A percentile compares a stretch with the other conserved stretches of the same genome.
phyloP scores from a whole-genome alignment of 2,888 invertebrate genomes.

The Baccha elongata region DNA sequence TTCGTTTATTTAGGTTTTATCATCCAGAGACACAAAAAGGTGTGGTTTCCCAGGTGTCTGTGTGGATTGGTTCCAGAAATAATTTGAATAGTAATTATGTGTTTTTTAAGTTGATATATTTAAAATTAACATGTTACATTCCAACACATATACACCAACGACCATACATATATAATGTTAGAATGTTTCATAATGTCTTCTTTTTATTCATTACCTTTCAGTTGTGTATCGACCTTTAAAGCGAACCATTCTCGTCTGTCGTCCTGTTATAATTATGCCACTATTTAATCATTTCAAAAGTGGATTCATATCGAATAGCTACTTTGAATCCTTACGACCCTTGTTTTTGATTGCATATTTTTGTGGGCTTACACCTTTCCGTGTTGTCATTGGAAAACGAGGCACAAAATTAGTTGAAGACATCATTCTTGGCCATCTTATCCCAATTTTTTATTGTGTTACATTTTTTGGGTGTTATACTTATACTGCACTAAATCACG shows the following conservation, averaged over 20 bases:
- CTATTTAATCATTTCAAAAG: constrained; percentile 1
- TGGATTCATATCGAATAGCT: not conserved
- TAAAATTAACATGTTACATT: too few species aligned
- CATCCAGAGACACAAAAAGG: too few species aligned
- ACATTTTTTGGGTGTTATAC: constrained; percentile 26
- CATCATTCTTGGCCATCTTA: not conserved
- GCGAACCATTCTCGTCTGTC: not conserved
- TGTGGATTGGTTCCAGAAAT: too few species aligned
- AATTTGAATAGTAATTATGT: too few species aligned
- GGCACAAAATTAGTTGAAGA: not conserved
- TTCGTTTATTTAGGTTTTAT: too few species aligned
- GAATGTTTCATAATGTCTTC: not conserved
- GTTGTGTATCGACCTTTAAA: constrained; percentile 10
- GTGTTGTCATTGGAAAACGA: not conserved
- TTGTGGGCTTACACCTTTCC: constrained; percentile 3
- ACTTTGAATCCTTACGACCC: not conserved
- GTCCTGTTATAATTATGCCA: not conserved
- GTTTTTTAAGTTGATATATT: too few species aligned
- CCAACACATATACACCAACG: too few species aligned
- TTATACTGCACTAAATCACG: constrained; percentile 43
- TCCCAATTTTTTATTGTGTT: not conserved
- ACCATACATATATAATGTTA: too few species aligned
- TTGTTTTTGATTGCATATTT: not conserved
- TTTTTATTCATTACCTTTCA: not conserved
- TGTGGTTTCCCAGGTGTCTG: too few species aligned